These are phyloP conservation scores for Xanthorhoe spadicearia DNA, from an alignment of 2,888 invertebrate genomes.

Conservation along the genomic window DNA sequence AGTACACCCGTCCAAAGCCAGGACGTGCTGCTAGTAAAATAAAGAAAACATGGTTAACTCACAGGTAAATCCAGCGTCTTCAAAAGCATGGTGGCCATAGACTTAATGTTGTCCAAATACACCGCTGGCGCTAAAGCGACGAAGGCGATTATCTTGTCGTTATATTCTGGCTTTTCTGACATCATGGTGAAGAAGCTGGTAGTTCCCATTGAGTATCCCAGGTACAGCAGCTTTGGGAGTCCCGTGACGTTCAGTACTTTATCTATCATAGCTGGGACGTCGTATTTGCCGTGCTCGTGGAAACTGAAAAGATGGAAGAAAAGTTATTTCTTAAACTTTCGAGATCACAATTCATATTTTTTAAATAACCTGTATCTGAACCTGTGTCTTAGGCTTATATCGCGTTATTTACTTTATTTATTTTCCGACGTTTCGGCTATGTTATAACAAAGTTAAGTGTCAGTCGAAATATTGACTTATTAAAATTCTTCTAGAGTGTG, in stretches of 20 bases:
- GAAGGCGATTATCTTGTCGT: constrained; percentile 78
- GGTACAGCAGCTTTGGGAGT: constrained; percentile 72
- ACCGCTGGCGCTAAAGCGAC: constrained; percentile 83
- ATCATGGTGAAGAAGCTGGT: constrained; percentile 84
- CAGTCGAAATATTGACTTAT: too few relatives aligned
- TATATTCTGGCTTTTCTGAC: constrained; percentile 82
- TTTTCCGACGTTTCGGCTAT: too few relatives aligned
- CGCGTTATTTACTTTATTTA: too few relatives aligned
- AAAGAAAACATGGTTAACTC: constrained; percentile 43
- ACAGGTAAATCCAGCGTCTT: constrained; percentile 62
- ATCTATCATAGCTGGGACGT: constrained; percentile 84
- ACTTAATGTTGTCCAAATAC: constrained; percentile 67
- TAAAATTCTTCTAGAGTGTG: too few relatives aligned
- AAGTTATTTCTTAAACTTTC: background rate
- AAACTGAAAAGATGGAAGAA: constrained; percentile 69
- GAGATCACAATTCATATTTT: too few relatives aligned
- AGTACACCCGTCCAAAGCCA: too few relatives aligned
- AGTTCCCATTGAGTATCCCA: constrained; percentile 86
- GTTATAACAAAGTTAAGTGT: too few relatives aligned
- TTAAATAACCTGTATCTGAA: too few relatives aligned
- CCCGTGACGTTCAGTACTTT: constrained; percentile 74
- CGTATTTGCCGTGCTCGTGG: constrained; percentile 85
- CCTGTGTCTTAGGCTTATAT: too few relatives aligned
- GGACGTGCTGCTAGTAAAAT: too few relatives aligned
- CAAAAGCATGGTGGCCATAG: constrained; percentile 52